Conservation (phyloP, 1,140 invertebrate genomes). For the Samia ricini region DNA sequence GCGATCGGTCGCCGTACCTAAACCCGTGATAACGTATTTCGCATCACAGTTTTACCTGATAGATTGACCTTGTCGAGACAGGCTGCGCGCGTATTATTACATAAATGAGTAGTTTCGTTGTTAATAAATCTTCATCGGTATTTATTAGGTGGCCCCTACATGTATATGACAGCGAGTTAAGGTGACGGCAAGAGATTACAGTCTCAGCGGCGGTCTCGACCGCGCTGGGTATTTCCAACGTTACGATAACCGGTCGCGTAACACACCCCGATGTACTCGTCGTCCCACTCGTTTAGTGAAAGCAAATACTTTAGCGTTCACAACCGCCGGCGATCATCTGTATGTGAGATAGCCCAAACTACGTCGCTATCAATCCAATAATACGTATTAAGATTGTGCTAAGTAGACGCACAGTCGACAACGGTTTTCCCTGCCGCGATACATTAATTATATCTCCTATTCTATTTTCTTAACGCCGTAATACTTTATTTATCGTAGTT, state of each 20-base stretch:
- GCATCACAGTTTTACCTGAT: constrained; percentile 37
- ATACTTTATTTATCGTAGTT: background rate
- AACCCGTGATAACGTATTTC: constrained; percentile 16
- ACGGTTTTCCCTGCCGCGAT: constrained; percentile 18
- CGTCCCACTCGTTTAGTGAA: constrained; percentile 29
- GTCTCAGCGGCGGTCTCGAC: constrained; percentile 2
- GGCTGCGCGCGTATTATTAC: constrained; percentile 2
- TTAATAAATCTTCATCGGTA: constrained; percentile 1
- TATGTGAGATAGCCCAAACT: background rate
- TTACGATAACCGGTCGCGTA: constrained; percentile 22
- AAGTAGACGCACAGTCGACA: background rate
- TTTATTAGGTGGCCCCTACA: background rate
- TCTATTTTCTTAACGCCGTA: constrained; percentile 7
- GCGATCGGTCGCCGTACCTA: background rate
- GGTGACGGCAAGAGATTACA: background rate
- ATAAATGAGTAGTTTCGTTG: constrained; percentile 2
- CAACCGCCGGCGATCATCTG: background rate
- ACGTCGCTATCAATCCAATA: background rate
- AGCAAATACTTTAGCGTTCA: constrained; percentile 16
- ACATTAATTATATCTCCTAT: constrained; percentile 14
- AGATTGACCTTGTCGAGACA: constrained; percentile 17
- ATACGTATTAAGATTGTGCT: background rate
- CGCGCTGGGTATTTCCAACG: constrained; percentile 31
- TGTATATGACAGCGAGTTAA: background rate
- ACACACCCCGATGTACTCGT: constrained; percentile 9